Conservation (phyloP, 2,888 invertebrate species). For the Coelopa pilipes region DNA sequence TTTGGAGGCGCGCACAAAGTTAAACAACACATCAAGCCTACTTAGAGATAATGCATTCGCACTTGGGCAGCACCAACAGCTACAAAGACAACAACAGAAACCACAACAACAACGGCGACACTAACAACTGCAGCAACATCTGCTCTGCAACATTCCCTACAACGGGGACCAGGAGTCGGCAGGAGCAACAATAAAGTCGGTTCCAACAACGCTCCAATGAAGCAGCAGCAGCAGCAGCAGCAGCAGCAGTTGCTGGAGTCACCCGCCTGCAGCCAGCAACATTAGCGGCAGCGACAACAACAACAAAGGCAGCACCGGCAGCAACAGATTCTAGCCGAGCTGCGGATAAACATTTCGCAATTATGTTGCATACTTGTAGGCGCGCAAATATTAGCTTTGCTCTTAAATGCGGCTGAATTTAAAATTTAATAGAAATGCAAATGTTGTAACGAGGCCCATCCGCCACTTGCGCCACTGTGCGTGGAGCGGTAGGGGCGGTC, state of each 20-base stretch:
- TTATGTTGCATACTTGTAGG: slow-evolving; percentile 41
- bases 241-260: background rate
- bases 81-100: slow-evolving; percentile 2
- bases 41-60: slow-evolving; percentile 30
- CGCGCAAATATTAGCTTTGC: slow-evolving; percentile 39
- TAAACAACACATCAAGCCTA: slow-evolving; percentile 36
- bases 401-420: slow-evolving; percentile 37
- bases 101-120: background rate
- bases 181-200: no score
- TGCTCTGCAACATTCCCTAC: no score
- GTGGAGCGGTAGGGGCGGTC: background rate
- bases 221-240: background rate
- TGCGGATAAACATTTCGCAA: slow-evolving; percentile 39
- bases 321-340: background rate
- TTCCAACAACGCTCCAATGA: background rate
- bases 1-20: slow-evolving; percentile 20
- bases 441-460: slow-evolving; percentile 15
- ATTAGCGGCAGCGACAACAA: background rate
- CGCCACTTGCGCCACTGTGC: no score
- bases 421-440: slow-evolving; percentile 28
- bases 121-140: no score
- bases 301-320: background rate
- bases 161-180: no score
- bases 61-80: slow-evolving; percentile 22
- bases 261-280: no score